phyloP scores from a whole-genome alignment of 2,113 vertebrate genomes.

The Felis catus region DNA sequence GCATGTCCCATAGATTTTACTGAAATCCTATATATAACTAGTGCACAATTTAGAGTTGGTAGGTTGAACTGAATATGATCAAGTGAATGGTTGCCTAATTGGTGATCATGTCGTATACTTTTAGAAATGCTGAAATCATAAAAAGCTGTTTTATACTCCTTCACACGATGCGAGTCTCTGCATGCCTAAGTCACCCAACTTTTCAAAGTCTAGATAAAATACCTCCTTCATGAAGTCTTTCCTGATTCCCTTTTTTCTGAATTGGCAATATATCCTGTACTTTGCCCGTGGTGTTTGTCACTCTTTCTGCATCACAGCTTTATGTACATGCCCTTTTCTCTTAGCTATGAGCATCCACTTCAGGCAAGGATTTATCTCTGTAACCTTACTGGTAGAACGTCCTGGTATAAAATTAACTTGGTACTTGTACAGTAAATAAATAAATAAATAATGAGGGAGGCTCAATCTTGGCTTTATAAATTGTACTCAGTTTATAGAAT shows the following conservation, averaged over 20 bases:
- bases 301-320: background rate
- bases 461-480: background rate
- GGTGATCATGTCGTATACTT: constrained; percentile 7
- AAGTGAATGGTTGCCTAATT: constrained; percentile 36
- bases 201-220: background rate
- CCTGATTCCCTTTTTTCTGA: background rate
- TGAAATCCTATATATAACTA: constrained; percentile 65
- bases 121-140: constrained; percentile 3
- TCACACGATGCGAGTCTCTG: background rate
- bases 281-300: background rate
- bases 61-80: constrained; percentile 9
- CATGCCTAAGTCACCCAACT: background rate
- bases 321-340: background rate
- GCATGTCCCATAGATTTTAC: constrained; percentile 75
- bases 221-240: background rate
- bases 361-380: background rate
- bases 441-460: background rate
- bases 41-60: constrained; percentile 17
- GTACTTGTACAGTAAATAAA: background rate
- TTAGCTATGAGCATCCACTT: background rate
- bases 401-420: background rate
- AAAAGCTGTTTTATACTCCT: constrained; percentile 15
- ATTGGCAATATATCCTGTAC: background rate
- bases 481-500: background rate
- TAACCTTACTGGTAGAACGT: background rate